Percentiles rank a stretch among this genome's conserved stretches.
Conservation (phyloP, 2,888 invertebrate genomes). For the Melanchra persicariae region DNA sequence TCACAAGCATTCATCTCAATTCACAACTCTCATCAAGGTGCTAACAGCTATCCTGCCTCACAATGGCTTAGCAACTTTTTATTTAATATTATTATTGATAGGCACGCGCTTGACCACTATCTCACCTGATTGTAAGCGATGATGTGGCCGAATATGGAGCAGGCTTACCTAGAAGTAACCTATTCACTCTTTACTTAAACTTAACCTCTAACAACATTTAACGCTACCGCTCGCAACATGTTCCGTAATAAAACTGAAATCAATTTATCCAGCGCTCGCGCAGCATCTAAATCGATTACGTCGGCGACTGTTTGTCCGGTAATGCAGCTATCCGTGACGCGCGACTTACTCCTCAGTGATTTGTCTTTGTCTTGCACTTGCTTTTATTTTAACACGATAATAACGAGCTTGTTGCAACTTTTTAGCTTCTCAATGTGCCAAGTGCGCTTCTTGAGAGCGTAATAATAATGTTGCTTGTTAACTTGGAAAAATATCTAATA, state of each 20-base stretch:
- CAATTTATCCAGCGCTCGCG: slow-evolving; percentile 65
- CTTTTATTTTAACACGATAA: slow-evolving; percentile 40
- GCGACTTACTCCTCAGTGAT: slow-evolving; percentile 49
- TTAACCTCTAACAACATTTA: neutral
- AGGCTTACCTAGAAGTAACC: no score
- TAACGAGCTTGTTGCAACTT: slow-evolving; percentile 5
- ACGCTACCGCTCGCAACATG: neutral
- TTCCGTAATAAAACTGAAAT: slow-evolving; percentile 42
- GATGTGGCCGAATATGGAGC: no score
- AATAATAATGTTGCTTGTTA: no score
- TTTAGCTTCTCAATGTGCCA: neutral
- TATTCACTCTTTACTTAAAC: no score
- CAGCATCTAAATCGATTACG: slow-evolving; percentile 52
- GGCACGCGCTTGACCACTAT: no score
- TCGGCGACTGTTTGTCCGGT: slow-evolving; percentile 57
- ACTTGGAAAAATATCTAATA: no score
- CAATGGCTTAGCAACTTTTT: no score
- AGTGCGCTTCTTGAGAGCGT: neutral
- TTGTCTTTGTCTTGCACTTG: slow-evolving; percentile 62
- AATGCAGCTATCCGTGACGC: slow-evolving; percentile 58
- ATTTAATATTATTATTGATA: no score
- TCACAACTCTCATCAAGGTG: no score
- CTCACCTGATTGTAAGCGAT: no score
- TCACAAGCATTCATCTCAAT: no score
- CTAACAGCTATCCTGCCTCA: no score